Evolutionary conservation across 30 jellyfish, hydroid and myxozoan species (phyloP).

Genomic region (Hydra vulgaris): DNA sequence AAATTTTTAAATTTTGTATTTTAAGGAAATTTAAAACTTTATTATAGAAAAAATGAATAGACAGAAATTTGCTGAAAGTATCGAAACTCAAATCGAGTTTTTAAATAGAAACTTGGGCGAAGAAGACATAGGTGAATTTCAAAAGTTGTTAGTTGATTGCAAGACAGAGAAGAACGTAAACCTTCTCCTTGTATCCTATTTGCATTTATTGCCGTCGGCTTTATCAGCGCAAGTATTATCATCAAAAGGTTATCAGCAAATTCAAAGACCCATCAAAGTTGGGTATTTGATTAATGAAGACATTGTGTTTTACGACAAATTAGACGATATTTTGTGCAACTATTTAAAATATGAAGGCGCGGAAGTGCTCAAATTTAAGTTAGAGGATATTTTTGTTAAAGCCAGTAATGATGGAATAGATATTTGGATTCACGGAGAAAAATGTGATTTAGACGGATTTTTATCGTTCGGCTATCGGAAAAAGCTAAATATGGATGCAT

Average conservation of each 20-base stretch:
- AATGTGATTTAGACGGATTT: background rate
- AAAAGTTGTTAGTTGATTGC: background rate
- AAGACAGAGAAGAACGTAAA: background rate
- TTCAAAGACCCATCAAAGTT: background rate
- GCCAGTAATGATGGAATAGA: background rate
- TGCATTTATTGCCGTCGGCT: background rate
- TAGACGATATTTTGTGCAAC: background rate
- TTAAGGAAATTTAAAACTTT: too few relatives aligned
- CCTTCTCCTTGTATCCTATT: background rate
- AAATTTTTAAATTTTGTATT: too few relatives aligned
- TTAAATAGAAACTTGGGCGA: background rate
- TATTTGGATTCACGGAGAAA: background rate
- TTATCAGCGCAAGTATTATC: background rate
- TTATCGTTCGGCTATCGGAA: background rate
- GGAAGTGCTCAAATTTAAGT: background rate
- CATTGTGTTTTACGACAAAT: background rate
- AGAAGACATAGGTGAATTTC: background rate
- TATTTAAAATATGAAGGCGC: background rate
- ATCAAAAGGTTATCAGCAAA: background rate
- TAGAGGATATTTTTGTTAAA: background rate
- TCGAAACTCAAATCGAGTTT: background rate
- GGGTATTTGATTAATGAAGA: background rate
- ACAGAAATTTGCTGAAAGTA: background rate
- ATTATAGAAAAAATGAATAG: background rate
- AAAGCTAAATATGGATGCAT: background rate